These are phyloP conservation scores for Cairina moschata DNA, from an alignment of 2,113 vertebrate genomes.

Conservation along the genomic window DNA sequence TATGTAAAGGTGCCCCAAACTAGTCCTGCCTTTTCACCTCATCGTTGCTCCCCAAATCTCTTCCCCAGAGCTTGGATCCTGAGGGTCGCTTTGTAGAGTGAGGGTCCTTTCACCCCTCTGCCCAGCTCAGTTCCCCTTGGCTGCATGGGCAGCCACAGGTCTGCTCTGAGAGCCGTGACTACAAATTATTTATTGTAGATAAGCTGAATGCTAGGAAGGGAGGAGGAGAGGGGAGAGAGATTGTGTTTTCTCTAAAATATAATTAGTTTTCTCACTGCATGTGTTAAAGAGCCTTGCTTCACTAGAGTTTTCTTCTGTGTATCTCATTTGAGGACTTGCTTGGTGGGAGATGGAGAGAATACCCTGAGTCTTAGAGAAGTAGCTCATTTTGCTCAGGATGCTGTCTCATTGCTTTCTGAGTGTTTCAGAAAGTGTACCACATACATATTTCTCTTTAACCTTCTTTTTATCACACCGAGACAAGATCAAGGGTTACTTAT, in stretches of 20 bases:
- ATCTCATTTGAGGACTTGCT: neutral
- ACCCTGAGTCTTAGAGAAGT: neutral
- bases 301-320: neutral
- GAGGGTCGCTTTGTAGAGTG: neutral
- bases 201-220: neutral
- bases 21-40: neutral
- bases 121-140: neutral
- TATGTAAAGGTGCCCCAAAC: neutral
- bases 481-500: constrained; percentile 52
- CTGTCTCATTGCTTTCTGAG: neutral
- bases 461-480: constrained; percentile 17
- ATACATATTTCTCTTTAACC: constrained; percentile 59
- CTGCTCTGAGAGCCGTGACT: neutral
- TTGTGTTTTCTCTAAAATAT: neutral
- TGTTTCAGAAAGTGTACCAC: neutral
- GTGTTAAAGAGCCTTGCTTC: neutral
- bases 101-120: neutral
- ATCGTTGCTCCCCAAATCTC: neutral
- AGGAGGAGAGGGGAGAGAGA: neutral
- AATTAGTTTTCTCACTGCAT: neutral
- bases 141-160: neutral
- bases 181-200: neutral
- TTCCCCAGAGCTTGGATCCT: neutral
- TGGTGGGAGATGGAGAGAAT: neutral
- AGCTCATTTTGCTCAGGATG: neutral